A percentile compares a stretch with the other conserved stretches of the same genome.
Conservation (phyloP, 2,888 invertebrate genomes). For the Resseliella maxima region DNA sequence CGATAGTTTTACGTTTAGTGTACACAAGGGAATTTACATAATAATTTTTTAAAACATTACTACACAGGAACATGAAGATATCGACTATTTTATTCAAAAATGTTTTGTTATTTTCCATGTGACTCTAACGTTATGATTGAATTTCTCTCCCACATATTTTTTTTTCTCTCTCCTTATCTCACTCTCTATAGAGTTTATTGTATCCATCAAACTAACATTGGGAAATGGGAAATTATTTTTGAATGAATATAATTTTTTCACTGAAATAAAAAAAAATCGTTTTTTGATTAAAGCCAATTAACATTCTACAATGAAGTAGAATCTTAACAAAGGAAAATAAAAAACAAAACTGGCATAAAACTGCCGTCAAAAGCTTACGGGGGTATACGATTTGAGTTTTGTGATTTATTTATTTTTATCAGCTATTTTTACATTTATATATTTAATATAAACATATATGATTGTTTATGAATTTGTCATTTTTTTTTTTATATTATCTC, state of each 20-base stretch:
- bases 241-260: not conserved
- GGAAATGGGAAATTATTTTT: not conserved
- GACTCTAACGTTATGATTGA: not conserved
- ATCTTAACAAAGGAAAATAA: not conserved
- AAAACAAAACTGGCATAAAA: not conserved
- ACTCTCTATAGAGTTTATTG: too few relatives aligned
- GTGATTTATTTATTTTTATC: not conserved
- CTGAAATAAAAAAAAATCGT: not conserved
- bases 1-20: not conserved
- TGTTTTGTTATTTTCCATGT: not conserved
- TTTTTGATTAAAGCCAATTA: too few relatives aligned
- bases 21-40: not conserved
- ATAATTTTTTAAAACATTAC: not conserved
- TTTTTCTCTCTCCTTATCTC: too few relatives aligned
- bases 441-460: constrained; percentile 53
- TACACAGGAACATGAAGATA: constrained; percentile 37
- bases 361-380: not conserved
- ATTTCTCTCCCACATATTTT: not conserved
- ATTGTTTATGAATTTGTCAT: constrained; percentile 26
- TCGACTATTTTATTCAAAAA: constrained; percentile 16
- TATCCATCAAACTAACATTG: too few relatives aligned
- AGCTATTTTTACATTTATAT: constrained; percentile 32
- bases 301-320: too few relatives aligned
- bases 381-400: not conserved
- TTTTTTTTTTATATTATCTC: not conserved